Base-by-base conservation (phyloP, 2,888 invertebrate species). In the Eretmocerus hayati region DNA sequence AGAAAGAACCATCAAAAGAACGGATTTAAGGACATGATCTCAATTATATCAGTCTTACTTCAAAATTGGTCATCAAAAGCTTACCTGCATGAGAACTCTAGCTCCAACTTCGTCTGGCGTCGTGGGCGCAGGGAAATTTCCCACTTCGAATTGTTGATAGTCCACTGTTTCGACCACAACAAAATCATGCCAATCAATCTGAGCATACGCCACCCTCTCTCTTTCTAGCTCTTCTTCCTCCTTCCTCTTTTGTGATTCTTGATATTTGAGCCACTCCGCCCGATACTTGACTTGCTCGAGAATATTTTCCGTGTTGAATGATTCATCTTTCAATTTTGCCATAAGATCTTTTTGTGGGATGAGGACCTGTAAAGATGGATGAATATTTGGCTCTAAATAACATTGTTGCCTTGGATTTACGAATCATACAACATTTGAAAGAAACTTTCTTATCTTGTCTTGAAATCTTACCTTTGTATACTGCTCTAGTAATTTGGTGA, bases 171-270 rank as follows among this genome's bases (percentile, higher is more conserved):
- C 99, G 0, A 99, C 99, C 0, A 99, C 97, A 1, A 99, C 97
- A 72, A 99, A 99, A 72, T 99, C 97, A 69, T 99, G 99, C 99
- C 99, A 99, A 70, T 99, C 99, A 55, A 99, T 96, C 64, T 93
- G 93, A 0, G 96, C 95, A 69, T 99, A 99, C 0, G 90, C 90
- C 22, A 90, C 83, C 68, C 97, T 80, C 72, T 99, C 99, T 53
- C 89, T 83, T 71, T 99, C 99, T 8, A 91, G 78, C 62, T 93
- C 90, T 55, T 96, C 95, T 65, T 97, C 96, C 66, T 96, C 95
- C 49, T 89, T 87, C 1, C 91, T 85, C 55, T 86, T 85, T 62
- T 96, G 90, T 0, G 90, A 83, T 62, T 95, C 94, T 70, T 96
- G 92, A 69, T 94, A 93, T 41, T 89, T 86, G 48, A 92, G 85